Conservation (phyloP, 2,888 invertebrate genomes). For the Erebia palarica region DNA sequence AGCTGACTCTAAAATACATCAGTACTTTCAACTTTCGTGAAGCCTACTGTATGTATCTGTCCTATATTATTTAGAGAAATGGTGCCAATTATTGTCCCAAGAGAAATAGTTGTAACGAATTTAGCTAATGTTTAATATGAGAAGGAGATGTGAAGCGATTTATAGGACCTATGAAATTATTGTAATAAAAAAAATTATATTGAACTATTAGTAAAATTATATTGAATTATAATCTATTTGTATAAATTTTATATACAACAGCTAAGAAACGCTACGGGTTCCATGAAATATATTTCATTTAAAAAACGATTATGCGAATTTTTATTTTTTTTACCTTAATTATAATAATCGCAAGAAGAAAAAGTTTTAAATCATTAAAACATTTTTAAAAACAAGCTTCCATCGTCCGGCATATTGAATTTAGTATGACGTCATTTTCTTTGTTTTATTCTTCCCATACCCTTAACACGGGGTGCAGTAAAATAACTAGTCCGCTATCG, state of each 20-base stretch:
- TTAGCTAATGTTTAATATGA: constrained; percentile 49
- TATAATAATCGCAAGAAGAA: no score
- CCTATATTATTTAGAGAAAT: constrained; percentile 51
- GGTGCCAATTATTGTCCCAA: constrained; percentile 69
- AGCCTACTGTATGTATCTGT: constrained; percentile 16
- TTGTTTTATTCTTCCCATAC: no score
- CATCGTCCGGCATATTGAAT: no score
- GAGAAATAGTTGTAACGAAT: constrained; percentile 58
- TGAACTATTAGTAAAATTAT: constrained; percentile 10
- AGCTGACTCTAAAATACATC: not conserved
- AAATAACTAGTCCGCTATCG: no score
- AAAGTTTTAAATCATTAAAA: no score
- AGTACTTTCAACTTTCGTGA: constrained; percentile 14
- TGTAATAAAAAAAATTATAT: constrained; percentile 43
- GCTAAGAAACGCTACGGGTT: constrained; percentile 83
- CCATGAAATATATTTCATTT: constrained; percentile 79
- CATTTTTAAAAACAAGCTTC: no score
- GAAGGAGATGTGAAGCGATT: constrained; percentile 55
- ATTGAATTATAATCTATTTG: constrained; percentile 64
- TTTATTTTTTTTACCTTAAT: constrained; percentile 40
- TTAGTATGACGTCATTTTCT: no score
- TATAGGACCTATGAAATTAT: constrained; percentile 61
- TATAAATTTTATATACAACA: constrained; percentile 76
- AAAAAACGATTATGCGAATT: constrained; percentile 59
- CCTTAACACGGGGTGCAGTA: no score